These are phyloP conservation scores for Ophion costatus DNA, from an alignment of 2,888 invertebrate genomes.

Conservation along the genomic window DNA sequence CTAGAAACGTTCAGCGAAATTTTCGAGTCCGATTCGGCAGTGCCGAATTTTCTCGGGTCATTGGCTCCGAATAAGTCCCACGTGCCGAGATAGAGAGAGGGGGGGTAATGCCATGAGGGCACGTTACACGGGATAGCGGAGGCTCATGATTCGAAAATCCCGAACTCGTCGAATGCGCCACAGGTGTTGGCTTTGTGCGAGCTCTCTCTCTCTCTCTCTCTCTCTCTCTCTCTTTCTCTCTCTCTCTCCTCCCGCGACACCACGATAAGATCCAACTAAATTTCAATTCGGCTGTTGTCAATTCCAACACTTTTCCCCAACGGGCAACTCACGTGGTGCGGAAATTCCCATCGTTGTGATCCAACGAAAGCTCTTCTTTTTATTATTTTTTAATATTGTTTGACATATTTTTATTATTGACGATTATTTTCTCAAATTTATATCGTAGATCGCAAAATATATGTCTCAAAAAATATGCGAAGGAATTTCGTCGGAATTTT, in stretches of 20 bases:
- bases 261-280: constrained; percentile 53
- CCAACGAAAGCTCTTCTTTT: too few species aligned
- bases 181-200: constrained; percentile 56
- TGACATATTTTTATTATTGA: too few species aligned
- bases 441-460: too few species aligned
- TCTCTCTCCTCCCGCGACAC: constrained; percentile 3
- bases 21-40: constrained; percentile 35
- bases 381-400: too few species aligned
- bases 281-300: constrained; percentile 38
- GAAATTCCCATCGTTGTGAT: too few species aligned
- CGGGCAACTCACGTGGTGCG: not conserved
- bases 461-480: too few species aligned
- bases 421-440: too few species aligned
- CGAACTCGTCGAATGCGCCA: constrained; percentile 61
- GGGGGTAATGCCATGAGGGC: not conserved
- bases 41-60: constrained; percentile 22
- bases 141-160: constrained; percentile 46
- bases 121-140: not conserved
- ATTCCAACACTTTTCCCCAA: constrained; percentile 13
- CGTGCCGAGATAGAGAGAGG: not conserved
- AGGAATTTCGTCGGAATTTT: too few species aligned
- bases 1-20: not conserved
- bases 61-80: constrained; percentile 30
- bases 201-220: constrained; percentile 4
- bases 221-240: not conserved